Evolutionary conservation across 23 tunicate genomes (phyloP).

Genomic region (Ascidia mentula): DNA sequence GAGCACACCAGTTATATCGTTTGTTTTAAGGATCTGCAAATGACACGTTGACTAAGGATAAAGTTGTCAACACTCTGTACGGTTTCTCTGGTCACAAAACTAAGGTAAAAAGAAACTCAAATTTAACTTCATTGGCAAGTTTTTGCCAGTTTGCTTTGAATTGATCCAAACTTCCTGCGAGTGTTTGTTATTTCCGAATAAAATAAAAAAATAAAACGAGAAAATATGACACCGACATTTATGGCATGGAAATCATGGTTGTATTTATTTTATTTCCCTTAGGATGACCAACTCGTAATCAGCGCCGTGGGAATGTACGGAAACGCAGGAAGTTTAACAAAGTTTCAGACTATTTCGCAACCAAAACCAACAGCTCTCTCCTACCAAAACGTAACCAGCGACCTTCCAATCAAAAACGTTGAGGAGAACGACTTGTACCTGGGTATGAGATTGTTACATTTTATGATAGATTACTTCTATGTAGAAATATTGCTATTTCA

Average conservation of each 20-base stretch:
- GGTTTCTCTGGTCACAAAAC: slow-evolving; percentile 28
- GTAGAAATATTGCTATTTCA: background rate
- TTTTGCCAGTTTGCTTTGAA: too few relatives aligned
- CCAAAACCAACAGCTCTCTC: background rate
- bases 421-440: background rate
- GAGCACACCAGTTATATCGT: too few relatives aligned
- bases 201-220: too few relatives aligned
- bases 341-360: background rate
- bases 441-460: background rate
- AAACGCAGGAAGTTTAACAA: background rate
- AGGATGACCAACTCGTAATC: background rate
- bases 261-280: background rate
- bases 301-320: background rate
- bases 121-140: too few relatives aligned
- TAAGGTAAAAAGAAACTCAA: too few relatives aligned
- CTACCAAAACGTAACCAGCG: background rate
- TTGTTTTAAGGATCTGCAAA: too few relatives aligned
- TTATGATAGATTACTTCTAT: background rate
- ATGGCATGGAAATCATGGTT: too few relatives aligned
- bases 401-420: background rate
- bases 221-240: too few relatives aligned
- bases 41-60: too few relatives aligned
- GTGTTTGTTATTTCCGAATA: too few relatives aligned
- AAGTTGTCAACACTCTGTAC: background rate
- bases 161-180: too few relatives aligned